Base-by-base conservation (phyloP, 2,113 vertebrate species). In the Thinocorus orbignyianus region DNA sequence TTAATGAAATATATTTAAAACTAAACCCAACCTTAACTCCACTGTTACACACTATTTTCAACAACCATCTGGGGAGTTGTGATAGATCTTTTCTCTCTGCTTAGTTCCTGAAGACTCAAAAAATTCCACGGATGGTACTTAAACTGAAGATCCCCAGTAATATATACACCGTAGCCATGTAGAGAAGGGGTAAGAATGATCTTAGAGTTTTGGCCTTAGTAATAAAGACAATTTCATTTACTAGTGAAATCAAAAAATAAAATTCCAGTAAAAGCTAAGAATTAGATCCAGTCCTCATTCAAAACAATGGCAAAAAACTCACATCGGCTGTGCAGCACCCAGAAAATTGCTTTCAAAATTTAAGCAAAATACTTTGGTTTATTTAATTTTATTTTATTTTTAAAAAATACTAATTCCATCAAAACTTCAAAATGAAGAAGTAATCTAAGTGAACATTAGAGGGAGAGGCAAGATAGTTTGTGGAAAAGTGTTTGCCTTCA, bases 61-160 rank as follows among this genome's bases (percentile, higher is more conserved):
- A 61, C 44, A 91, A 61, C 66, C 79, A 96, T 55, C 77, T 90
- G 57, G 73, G 81, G 28, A 92, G 48, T 90, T 81, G 54, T 35
- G 48, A 82, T 64, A 80, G 41, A 39, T 89, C 62, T 94, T 97
- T 97, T 93, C 69, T 86, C 94, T 73, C 66, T n/a, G 79, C 62
- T 92, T 77, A 84, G 44, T 81, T 93, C 80, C 92, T 80, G 26
- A 13, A 86, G 80, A 85, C 83, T 93, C 93, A 42, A 95, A 78
- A 77, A 96, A 91, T 84, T 46, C 30, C 64, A 46, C 2, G 8
- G 31, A 68, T 57, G n/a, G 81, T 48, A 76, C 52, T 55, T 81
- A 91, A 86, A 89, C 35, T 77, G 58, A 85, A 79, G 69, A 74
- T 52, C 61, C 39, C 42, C 71, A 93, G 55, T 78, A 64, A 90